Evolutionary conservation across 2,888 invertebrate species (phyloP), one percentile per base, ranked within the genome.

Genomic region (Drosophila borborema): DNA sequence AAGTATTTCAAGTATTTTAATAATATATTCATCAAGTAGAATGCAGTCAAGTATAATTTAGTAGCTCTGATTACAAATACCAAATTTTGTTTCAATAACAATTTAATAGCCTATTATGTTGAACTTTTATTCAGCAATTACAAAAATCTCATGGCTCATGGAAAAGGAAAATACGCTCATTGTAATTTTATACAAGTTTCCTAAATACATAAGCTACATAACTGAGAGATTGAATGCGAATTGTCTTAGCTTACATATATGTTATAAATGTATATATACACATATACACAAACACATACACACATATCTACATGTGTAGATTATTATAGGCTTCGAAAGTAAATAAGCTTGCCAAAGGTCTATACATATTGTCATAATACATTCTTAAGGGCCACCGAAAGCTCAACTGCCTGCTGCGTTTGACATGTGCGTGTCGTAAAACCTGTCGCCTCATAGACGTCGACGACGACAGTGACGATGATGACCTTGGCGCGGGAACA

Each of bases 391-490:
- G 49, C 48, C 36, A 55, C 48, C 46, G 49, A 53, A 23, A 40
- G 38, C 40, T 54, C 16, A 54, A 16, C 62, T 70, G 14, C 31
- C 46, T 45, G 38, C 41, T 69, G 61, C 28, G 53, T 14, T 48
- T 68, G 76, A 79, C 78, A 83, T 86, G 83, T 89, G 89, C 79
- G 71, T 72, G 81, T 74, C 89, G 86, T 88, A 84, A 83, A 84
- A 89, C 82, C 79, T 66, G 71, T 65, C 71, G 71, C 62, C 81
- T 45, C 59, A 76, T 63, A 62, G 72, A 75, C 64, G 63, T 64
- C 67, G 14, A 31, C 6, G 31, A 34, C 34, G 75, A 71, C 7
- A 18, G 34, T 6, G 31, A 55, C 58, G 31, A 53, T 36, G 54
- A 62, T 72, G 81, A 72, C 83, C 83, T 86, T 86, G 83, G 46